These are phyloP conservation scores for Urocyon cinereoargenteus DNA, from an alignment of 2,797 vertebrate genomes.

Conservation along the genomic window DNA sequence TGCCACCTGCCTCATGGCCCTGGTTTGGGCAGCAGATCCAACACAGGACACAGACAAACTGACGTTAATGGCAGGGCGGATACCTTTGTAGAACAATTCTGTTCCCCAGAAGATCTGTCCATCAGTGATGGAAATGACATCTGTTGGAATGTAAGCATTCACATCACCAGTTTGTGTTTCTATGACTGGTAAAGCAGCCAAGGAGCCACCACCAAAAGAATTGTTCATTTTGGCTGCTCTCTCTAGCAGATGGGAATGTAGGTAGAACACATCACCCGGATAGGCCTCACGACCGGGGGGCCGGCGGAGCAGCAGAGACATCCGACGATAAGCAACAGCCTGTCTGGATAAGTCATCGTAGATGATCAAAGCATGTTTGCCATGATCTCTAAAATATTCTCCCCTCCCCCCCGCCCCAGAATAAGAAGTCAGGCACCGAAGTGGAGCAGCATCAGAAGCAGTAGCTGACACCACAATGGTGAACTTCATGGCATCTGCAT, in stretches of 20 bases:
- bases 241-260: slow-evolving; percentile 96
- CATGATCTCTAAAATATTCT: slow-evolving; percentile 98
- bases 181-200: too few relatives aligned
- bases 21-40: too few relatives aligned
- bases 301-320: slow-evolving; percentile 98
- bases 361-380: slow-evolving; percentile 98
- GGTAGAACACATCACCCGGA: slow-evolving; percentile 98
- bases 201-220: too few relatives aligned
- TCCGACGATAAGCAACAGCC: slow-evolving; percentile 99
- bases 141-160: too few relatives aligned
- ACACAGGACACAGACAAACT: too few relatives aligned
- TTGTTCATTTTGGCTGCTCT: too few relatives aligned
- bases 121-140: too few relatives aligned
- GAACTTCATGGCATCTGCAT: slow-evolving; percentile 98
- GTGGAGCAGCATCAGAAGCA: slow-evolving; percentile 96
- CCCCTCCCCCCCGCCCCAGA: slow-evolving; percentile 92
- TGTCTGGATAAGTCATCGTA: slow-evolving; percentile 99
- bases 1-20: too few relatives aligned
- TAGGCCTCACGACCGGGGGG: slow-evolving; percentile 98
- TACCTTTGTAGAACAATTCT: too few relatives aligned
- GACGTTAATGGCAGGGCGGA: too few relatives aligned
- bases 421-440: slow-evolving; percentile 98
- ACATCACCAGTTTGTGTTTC: too few relatives aligned
- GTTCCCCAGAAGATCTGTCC: too few relatives aligned
- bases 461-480: slow-evolving; percentile 99